These are phyloP conservation scores for Empis livida DNA, from an alignment of 2,888 invertebrate genomes.

Conservation along the genomic window DNA sequence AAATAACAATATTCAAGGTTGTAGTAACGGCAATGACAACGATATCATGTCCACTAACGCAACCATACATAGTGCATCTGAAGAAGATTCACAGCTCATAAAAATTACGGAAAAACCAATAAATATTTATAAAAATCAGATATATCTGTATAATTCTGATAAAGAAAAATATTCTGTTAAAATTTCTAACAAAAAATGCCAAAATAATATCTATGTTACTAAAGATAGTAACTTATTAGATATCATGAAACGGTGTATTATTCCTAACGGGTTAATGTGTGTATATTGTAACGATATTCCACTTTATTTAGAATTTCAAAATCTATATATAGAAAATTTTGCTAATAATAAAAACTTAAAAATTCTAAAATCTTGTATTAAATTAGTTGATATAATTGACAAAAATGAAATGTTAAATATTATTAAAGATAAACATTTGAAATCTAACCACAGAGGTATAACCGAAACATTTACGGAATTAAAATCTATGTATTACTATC, in stretches of 20 bases:
- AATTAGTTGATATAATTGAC: too few relatives aligned
- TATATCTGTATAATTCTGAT: constrained; percentile 1
- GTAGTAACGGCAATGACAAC: neutral
- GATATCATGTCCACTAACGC: too few relatives aligned
- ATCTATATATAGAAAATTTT: constrained; percentile 8
- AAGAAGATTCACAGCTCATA: constrained; percentile 3
- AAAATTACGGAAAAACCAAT: constrained; percentile 4
- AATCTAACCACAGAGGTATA: too few relatives aligned
- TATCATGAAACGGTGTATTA: constrained; percentile 2
- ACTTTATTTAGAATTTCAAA: constrained; percentile 5
- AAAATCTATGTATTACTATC: too few relatives aligned
- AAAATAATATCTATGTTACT: constrained; percentile 2
- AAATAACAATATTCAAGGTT: neutral
- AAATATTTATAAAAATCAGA: constrained; percentile 8
- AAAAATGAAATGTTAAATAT: too few relatives aligned
- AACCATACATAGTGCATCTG: constrained; percentile 1
- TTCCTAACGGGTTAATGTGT: constrained; percentile 9
- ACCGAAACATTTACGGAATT: too few relatives aligned
- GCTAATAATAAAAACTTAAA: too few relatives aligned
- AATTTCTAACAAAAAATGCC: constrained; percentile 6
- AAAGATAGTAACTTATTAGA: neutral
- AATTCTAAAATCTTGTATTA: too few relatives aligned
- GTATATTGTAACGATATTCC: constrained; percentile 6
- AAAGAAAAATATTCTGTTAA: constrained; percentile 4
- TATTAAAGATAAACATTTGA: too few relatives aligned